Conservation (phyloP, 2,797 vertebrate genomes). For the Enteromius afrohamiltoni region DNA sequence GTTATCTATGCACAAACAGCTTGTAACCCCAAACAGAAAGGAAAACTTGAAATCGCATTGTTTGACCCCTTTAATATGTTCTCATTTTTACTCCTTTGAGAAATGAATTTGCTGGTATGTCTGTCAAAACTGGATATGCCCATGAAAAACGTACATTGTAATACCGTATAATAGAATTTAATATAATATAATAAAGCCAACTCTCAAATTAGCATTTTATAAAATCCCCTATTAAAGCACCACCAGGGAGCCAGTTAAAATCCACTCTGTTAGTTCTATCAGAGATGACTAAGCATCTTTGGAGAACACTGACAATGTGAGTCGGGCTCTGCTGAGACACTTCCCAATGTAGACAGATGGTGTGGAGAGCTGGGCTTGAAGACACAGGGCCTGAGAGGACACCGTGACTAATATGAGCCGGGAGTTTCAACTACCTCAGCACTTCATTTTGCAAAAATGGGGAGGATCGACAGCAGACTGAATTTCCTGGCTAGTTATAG, state of each 20-base stretch:
- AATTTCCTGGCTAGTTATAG: background rate
- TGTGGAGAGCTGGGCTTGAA: constrained; percentile 51
- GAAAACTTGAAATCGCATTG: too few species aligned
- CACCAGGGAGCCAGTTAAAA: constrained; percentile 23
- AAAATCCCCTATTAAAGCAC: constrained; percentile 16
- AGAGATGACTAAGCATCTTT: constrained; percentile 42
- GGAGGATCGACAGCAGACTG: constrained; percentile 14
- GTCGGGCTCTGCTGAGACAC: constrained; percentile 41
- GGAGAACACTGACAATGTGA: constrained; percentile 12
- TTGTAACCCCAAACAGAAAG: too few species aligned
- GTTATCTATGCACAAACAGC: too few species aligned
- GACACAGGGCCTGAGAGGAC: constrained; percentile 49
- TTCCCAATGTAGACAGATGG: constrained; percentile 51
- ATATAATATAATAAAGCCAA: background rate
- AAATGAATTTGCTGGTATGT: background rate
- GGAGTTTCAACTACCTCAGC: constrained; percentile 46
- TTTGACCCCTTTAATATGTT: background rate
- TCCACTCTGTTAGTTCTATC: constrained; percentile 17
- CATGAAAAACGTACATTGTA: background rate
- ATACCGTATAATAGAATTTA: constrained; percentile 8
- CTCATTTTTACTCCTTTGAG: background rate
- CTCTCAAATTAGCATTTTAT: constrained; percentile 12
- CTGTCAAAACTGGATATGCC: background rate
- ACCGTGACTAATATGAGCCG: constrained; percentile 57
- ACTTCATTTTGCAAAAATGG: constrained; percentile 35